phyloP scores from a whole-genome alignment of 2,888 invertebrate genomes.

The Orthosia gracilis region DNA sequence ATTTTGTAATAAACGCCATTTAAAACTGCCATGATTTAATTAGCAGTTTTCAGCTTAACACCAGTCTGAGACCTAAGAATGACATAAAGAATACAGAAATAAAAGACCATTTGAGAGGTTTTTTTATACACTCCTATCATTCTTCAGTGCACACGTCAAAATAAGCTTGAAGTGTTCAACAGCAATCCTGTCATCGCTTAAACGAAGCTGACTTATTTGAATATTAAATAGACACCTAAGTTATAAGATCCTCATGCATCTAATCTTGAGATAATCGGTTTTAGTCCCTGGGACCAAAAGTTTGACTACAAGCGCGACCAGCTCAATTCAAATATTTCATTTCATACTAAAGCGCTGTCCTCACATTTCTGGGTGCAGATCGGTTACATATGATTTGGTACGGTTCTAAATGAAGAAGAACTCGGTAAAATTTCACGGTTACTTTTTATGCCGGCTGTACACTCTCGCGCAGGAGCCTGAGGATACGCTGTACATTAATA shows the following conservation, averaged over 20 bases:
- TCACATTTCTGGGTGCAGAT: too few relatives aligned
- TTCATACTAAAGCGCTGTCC: too few relatives aligned
- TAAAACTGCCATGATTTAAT: neutral
- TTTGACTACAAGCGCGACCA: too few relatives aligned
- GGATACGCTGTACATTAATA: too few relatives aligned
- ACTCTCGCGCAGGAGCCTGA: too few relatives aligned
- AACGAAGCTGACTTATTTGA: neutral
- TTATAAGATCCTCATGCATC: neutral
- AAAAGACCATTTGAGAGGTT: neutral
- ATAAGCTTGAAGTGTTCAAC: slow-evolving; percentile 9
- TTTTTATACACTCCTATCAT: slow-evolving; percentile 4
- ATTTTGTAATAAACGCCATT: neutral
- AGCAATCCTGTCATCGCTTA: neutral
- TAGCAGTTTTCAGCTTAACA: slow-evolving; percentile 1
- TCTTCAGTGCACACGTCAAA: slow-evolving; percentile 17
- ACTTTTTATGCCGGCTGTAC: too few relatives aligned
- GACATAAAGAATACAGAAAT: neutral
- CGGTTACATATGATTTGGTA: too few relatives aligned
- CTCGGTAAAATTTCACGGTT: too few relatives aligned
- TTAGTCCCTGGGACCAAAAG: too few relatives aligned
- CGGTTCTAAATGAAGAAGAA: too few relatives aligned
- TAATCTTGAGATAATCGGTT: neutral
- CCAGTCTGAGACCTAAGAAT: neutral
- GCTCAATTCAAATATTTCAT: too few relatives aligned
- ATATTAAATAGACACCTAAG: neutral